Evolutionary conservation across 2,888 invertebrate species (phyloP).

Genomic region (Meliscaeva auricollis): DNA sequence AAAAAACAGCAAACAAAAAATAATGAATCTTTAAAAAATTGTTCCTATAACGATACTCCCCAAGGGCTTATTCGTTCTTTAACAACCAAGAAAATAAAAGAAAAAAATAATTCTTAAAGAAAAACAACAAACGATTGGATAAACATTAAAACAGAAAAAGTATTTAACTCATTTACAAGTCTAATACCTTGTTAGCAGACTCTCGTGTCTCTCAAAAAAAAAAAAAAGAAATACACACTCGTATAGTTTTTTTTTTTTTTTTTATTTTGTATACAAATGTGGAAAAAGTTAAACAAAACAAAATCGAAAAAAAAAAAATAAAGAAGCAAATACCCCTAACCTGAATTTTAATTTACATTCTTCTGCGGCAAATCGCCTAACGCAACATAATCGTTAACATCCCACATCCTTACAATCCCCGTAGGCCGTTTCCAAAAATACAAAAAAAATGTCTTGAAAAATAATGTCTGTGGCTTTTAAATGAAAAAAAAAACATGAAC

Average conservation of each 20-base stretch:
- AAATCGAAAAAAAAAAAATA: background rate
- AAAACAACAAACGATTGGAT: slow-evolving; percentile 42
- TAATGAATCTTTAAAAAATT: background rate
- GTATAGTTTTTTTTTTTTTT: background rate
- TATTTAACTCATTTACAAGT: slow-evolving; percentile 49
- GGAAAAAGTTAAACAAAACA: slow-evolving; percentile 42
- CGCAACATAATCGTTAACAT: slow-evolving; percentile 57
- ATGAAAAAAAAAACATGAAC: slow-evolving; percentile 29
- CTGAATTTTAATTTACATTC: slow-evolving; percentile 59
- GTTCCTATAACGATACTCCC: background rate
- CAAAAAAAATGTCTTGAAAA: slow-evolving; percentile 1
- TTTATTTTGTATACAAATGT: background rate
- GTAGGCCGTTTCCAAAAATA: background rate
- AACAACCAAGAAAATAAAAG: background rate
- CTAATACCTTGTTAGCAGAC: slow-evolving; percentile 34
- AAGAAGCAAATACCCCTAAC: slow-evolving; percentile 14
- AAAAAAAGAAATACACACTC: background rate
- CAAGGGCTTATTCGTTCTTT: slow-evolving; percentile 12
- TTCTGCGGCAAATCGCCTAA: slow-evolving; percentile 44
- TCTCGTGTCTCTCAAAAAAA: background rate
- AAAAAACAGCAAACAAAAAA: background rate
- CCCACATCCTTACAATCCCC: slow-evolving; percentile 32
- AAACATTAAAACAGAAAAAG: slow-evolving; percentile 20
- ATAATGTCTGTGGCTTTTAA: slow-evolving; percentile 30
- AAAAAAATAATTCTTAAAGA: slow-evolving; percentile 19